These are phyloP conservation scores for Pollenia labialis DNA, from an alignment of 2,888 invertebrate genomes.

Conservation along the genomic window DNA sequence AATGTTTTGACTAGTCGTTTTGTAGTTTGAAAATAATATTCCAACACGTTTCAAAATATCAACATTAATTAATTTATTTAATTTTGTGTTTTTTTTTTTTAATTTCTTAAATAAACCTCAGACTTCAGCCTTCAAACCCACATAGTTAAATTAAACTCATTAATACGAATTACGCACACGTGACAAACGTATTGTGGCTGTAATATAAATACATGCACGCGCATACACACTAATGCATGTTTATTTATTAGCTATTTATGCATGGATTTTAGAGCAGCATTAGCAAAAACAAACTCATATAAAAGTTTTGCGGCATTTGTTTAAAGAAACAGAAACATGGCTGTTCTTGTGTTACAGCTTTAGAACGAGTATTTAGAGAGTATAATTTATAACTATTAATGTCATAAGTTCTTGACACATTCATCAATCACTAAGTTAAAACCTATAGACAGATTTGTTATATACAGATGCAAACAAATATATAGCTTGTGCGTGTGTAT, in stretches of 20 bases:
- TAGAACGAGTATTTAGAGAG: constrained; percentile 59
- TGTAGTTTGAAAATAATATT: too few species aligned
- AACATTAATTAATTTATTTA: not conserved
- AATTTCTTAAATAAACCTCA: constrained; percentile 14
- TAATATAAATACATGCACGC: not conserved
- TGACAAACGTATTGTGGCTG: constrained; percentile 38
- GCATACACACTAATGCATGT: not conserved
- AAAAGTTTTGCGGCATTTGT: constrained; percentile 23
- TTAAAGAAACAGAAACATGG: constrained; percentile 5
- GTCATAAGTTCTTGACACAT: constrained; percentile 83
- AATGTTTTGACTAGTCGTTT: too few species aligned
- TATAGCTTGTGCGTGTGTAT: not conserved
- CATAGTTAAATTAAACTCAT: constrained; percentile 50
- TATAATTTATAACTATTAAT: constrained; percentile 83
- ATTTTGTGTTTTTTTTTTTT: not conserved
- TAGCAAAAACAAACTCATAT: constrained; percentile 25
- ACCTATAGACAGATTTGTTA: constrained; percentile 18
- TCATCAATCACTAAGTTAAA: constrained; percentile 82
- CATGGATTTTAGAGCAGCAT: not conserved
- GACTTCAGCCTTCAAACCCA: not conserved
- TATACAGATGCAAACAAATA: not conserved
- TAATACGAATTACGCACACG: constrained; percentile 58
- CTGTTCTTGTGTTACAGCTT: constrained; percentile 35
- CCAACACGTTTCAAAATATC: too few species aligned
- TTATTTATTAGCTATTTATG: constrained; percentile 14